These are phyloP conservation scores for Diarsia rubi DNA, from an alignment of 2,888 invertebrate genomes.

Conservation along the genomic window DNA sequence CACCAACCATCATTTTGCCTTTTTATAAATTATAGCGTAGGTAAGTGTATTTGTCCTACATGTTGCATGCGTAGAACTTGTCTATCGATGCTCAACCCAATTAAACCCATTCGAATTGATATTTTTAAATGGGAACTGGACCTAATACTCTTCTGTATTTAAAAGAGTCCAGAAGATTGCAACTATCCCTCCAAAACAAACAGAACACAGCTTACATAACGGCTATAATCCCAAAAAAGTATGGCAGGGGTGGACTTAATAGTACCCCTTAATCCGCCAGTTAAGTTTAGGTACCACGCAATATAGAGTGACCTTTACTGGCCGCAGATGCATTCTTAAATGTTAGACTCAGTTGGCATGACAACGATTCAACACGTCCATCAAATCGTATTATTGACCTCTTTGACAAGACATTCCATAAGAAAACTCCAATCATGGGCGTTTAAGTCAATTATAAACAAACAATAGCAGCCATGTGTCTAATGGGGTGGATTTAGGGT, in stretches of 20 bases:
- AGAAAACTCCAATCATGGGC: not conserved
- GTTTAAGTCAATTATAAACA: not conserved
- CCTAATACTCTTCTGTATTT: not conserved
- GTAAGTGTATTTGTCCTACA: not conserved
- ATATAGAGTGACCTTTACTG: not conserved
- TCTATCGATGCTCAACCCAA: not conserved
- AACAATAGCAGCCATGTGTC: not conserved
- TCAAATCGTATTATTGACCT: not conserved
- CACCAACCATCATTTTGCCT: not conserved
- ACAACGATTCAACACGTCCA: not conserved
- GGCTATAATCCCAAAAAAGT: too few species aligned
- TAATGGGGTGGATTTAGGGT: not conserved
- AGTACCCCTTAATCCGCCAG: not conserved
- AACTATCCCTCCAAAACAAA: not conserved
- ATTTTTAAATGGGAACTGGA: too few species aligned
- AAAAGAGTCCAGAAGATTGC: not conserved
- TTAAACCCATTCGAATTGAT: not conserved
- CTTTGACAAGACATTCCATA: not conserved
- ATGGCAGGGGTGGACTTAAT: too few species aligned
- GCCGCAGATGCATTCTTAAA: not conserved
- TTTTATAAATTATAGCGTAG: conserved; percentile 1
- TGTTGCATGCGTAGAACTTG: not conserved
- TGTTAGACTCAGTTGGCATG: not conserved
- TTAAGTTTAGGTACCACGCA: not conserved
- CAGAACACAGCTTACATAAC: not conserved